Evolutionary conservation across 2,113 vertebrate species (phyloP).

Genomic region (Potamarius usumacintae): DNA sequence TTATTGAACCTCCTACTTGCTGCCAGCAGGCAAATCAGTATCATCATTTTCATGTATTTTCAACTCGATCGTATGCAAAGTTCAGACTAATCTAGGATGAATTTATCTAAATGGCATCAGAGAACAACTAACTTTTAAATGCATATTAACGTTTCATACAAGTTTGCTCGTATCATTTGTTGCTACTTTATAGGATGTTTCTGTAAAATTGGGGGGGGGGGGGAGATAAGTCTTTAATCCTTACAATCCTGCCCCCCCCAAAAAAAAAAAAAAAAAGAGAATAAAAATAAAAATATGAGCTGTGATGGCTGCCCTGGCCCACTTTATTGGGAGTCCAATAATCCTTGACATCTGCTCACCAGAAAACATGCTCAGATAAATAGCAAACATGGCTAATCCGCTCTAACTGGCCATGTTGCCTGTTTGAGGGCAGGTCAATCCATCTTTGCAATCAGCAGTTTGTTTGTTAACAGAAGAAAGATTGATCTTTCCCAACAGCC

Average conservation of each 20-base stretch:
- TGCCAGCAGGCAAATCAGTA: background rate
- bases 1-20: background rate
- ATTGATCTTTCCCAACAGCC: conserved; percentile 39
- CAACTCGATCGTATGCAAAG: background rate
- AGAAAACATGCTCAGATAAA: conserved; percentile 41
- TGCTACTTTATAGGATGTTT: background rate
- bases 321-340: conserved; percentile 39
- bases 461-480: conserved; percentile 42
- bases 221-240: background rate
- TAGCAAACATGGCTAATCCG: conserved; percentile 49
- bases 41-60: background rate
- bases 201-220: background rate
- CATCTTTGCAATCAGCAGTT: conserved; percentile 36
- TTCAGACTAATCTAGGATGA: background rate
- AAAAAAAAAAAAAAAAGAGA: background rate
- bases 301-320: background rate
- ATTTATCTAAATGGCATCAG: background rate
- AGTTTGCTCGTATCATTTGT: background rate
- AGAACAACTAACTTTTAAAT: background rate
- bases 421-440: conserved; percentile 37
- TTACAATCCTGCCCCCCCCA: conserved; percentile 17
- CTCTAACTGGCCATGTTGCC: conserved; percentile 8
- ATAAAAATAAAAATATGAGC: background rate
- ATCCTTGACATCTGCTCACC: conserved; percentile 46
- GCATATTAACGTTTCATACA: too few relatives aligned